A percentile compares a stretch with the other conserved stretches of the same genome.
Evolutionary conservation across 2,797 vertebrate genomes (phyloP).

Genomic region (Discoglossus pictus): DNA sequence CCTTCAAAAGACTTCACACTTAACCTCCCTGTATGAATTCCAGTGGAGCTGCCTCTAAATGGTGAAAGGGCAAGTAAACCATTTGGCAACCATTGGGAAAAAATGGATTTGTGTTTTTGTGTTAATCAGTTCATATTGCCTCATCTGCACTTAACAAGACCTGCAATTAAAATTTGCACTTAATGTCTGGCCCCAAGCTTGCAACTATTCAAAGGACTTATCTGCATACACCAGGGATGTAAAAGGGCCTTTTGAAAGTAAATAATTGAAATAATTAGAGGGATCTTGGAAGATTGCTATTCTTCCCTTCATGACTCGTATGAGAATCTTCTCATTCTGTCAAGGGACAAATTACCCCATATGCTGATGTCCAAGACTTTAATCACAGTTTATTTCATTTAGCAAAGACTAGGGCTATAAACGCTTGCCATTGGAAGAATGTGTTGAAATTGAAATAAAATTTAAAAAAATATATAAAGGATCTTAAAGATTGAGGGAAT

Average conservation of each 20-base stretch:
- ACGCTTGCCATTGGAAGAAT: conserved; percentile 58
- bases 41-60: conserved; percentile 10
- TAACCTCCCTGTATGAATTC: conserved; percentile 25
- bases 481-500: too few relatives aligned
- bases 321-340: conserved; percentile 62
- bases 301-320: conserved; percentile 60
- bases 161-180: conserved; percentile 62
- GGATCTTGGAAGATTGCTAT: conserved; percentile 58
- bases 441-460: conserved; percentile 36
- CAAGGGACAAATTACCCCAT: conserved; percentile 63
- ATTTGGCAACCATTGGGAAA: conserved; percentile 17
- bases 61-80: conserved; percentile 31
- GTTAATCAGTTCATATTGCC: conserved; percentile 58
- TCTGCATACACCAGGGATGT: conserved; percentile 54
- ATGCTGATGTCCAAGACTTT: conserved; percentile 58
- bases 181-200: conserved; percentile 56
- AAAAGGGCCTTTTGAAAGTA: conserved; percentile 62
- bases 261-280: conserved; percentile 67
- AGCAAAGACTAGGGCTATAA: conserved; percentile 56
- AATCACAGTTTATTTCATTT: conserved; percentile 66
- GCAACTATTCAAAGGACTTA: conserved; percentile 55
- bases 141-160: conserved; percentile 61
- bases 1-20: conserved; percentile 35
- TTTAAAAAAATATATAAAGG: too few relatives aligned
- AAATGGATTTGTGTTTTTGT: conserved; percentile 41